phyloP scores from a whole-genome alignment of 2,888 invertebrate genomes.

The Xestoiulus laeticollis region DNA sequence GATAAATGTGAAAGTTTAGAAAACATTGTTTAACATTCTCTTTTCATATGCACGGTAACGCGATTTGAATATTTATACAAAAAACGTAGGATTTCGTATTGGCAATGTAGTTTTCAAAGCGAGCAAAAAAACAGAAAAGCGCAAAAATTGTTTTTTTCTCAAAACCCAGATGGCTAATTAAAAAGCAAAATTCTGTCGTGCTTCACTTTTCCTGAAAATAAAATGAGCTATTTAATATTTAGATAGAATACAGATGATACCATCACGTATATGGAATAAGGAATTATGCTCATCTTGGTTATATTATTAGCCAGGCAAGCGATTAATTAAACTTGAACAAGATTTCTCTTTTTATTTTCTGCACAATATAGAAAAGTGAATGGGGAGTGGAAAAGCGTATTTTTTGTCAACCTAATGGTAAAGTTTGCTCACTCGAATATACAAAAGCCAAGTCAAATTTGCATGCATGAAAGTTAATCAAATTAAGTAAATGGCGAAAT shows the following conservation, averaged over 20 bases:
- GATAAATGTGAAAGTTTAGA: conserved; percentile 39
- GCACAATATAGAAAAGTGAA: neutral
- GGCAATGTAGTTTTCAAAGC: neutral
- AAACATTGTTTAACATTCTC: conserved; percentile 39
- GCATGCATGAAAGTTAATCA: conserved; percentile 43
- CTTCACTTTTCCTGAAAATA: conserved; percentile 3
- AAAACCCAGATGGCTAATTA: conserved; percentile 41
- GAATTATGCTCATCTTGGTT: conserved; percentile 38
- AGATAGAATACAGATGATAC: conserved; percentile 38
- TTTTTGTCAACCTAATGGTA: conserved; percentile 2
- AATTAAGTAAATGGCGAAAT: conserved; percentile 41
- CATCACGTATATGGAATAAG: conserved; percentile 34
- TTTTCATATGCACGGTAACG: conserved; percentile 43
- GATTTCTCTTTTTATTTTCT: neutral
- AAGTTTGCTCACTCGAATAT: conserved; percentile 38
- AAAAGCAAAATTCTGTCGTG: conserved; percentile 38
- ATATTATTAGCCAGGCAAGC: conserved; percentile 40
- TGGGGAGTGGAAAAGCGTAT: neutral
- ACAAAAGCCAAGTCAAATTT: conserved; percentile 41
- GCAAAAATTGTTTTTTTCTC: neutral
- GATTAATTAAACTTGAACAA: conserved; percentile 43
- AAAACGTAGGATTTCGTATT: neutral
- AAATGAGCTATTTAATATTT: conserved; percentile 35
- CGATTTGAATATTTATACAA: conserved; percentile 40
- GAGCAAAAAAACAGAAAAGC: neutral